Base-by-base conservation (phyloP, 2,797 vertebrate species). In the Microctenopoma stevenorrisi region DNA sequence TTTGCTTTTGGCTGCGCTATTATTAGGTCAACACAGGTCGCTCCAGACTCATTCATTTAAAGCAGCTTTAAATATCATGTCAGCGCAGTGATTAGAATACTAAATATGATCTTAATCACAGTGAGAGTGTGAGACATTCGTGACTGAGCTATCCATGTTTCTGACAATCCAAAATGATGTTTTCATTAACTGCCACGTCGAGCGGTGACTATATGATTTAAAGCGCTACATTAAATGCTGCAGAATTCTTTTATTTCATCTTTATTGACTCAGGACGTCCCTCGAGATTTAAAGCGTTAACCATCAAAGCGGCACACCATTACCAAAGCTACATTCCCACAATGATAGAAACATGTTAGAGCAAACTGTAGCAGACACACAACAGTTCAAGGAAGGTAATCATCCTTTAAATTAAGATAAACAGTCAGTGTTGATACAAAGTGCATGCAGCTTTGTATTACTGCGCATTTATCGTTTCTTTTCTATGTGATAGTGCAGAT, bases 71-170 rank as follows among this genome's bases (percentile, higher is more conserved):
- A 68, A 77, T 72, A 68, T 49, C 33, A n/a, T 51, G 62, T 61
- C 66, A 70, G 61, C 0, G 52, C 44, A 67, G 57, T 60, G 60
- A 83, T 76, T 56, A 59, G 56, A 73, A 78, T 40, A 68, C 72
- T 47, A 68, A 79, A 54, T 30, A n/a, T 47, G 49, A 66, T 68
- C 59, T 57, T 81, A 74, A 81, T 82, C 61, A 82, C 73, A 47
- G 50, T 26, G 22, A 22, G 22, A 22, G 2, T 66, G 37, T 53
- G 79, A 87, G 51, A 63, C 65, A 53, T 65, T 72, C 46, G 15
- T 61, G 53, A 68, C 65, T 7, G 28, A 47, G 42, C 38, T 40
- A 58, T 64, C 46, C 70, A 72, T 57, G 64, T 64, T 70, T 58
- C 61, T 54, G 52, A 73, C 46, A 14, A 64, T 64, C 37, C 54